Evolutionary conservation across 2,888 invertebrate genomes (phyloP), one percentile per base, ranked within the genome.

Genomic region (Nymphalis polychloros): DNA sequence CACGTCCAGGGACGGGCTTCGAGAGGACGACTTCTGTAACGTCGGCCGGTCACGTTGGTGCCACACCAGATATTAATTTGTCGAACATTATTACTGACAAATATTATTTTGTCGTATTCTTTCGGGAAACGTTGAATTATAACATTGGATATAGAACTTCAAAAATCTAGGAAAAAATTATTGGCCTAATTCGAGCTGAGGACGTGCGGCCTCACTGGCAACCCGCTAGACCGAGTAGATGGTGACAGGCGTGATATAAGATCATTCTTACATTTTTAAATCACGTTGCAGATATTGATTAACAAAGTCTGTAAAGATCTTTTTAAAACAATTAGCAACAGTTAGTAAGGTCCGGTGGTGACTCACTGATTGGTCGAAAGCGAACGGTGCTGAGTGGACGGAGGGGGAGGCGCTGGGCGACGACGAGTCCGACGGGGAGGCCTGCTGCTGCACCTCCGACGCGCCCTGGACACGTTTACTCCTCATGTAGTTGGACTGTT

Each of bases 1-100:
- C 47, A 77, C 78, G 68, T 89, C 90, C 67, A 87, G 83, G 0
- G 90, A 90, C 2, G 89, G 87, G 65, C 87, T 88, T 3, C 90
- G 84, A 0, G 89, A 86, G 8, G 82, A 80, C 0, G 84, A 82
- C 49, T 86, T 84, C 87, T 88, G 73, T 2, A 52, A 17, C 19
- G 19, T 2, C 49, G 8, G n/a, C 4, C 49, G 17, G 8, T 19
- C 5, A 7, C n/a, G 6, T 57, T 1, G 35, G 8, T n/a, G 20
- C 31, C 2, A 16, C 27, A 31, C 27, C 8, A 27, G 17, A 53
- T 23, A 53, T 8, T 31, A 6, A 31, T 6, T 31, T 31, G 6
- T 31, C 27, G 8, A n/a, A 49, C 49, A 49, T 49, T 8, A n/a
- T 55, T 55, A 31, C 7, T 53, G 13, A 27, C 1, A 41, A 10